Evolutionary conservation across 2,113 vertebrate genomes (phyloP).

Genomic region (Corydoras maculifer): DNA sequence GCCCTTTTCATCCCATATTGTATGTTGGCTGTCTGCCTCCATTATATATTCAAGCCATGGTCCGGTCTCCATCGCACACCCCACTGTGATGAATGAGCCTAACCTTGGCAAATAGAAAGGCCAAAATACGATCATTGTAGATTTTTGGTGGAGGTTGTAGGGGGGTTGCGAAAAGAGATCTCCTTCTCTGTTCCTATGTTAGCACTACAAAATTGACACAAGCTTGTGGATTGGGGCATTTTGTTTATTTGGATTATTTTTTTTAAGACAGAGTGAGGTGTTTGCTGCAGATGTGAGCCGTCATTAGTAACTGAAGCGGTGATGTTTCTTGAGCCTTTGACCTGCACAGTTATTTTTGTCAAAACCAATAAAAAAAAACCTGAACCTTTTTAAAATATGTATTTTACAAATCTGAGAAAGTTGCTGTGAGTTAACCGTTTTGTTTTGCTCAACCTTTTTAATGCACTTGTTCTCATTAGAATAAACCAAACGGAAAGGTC

Average conservation of each 20-base stretch:
- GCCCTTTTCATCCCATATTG: constrained; percentile 50
- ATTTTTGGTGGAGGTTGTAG: constrained; percentile 43
- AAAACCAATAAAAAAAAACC: too few relatives aligned
- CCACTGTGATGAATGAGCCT: constrained; percentile 61
- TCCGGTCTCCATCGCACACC: constrained; percentile 51
- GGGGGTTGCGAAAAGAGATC: too few relatives aligned
- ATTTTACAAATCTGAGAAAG: too few relatives aligned
- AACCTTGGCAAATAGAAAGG: constrained; percentile 64
- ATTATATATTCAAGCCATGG: constrained; percentile 63
- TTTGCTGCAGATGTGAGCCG: constrained; percentile 58
- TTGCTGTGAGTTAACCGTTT: too few relatives aligned
- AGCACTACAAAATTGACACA: constrained; percentile 36
- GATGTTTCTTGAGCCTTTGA: constrained; percentile 64
- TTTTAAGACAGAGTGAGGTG: constrained; percentile 28
- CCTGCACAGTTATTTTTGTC: constrained; percentile 20
- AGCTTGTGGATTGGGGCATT: constrained; percentile 28
- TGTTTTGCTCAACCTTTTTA: too few relatives aligned
- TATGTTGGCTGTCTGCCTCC: constrained; percentile 50
- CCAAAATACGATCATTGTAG: constrained; percentile 55
- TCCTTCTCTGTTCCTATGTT: constrained; percentile 45
- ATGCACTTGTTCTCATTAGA: too few relatives aligned
- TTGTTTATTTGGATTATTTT: constrained; percentile 47
- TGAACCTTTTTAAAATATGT: too few relatives aligned
- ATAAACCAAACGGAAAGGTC: too few relatives aligned
- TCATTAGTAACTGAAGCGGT: constrained; percentile 66